Conservation (phyloP, 2,797 vertebrate species). For the Chaetodon trifasciatus region DNA sequence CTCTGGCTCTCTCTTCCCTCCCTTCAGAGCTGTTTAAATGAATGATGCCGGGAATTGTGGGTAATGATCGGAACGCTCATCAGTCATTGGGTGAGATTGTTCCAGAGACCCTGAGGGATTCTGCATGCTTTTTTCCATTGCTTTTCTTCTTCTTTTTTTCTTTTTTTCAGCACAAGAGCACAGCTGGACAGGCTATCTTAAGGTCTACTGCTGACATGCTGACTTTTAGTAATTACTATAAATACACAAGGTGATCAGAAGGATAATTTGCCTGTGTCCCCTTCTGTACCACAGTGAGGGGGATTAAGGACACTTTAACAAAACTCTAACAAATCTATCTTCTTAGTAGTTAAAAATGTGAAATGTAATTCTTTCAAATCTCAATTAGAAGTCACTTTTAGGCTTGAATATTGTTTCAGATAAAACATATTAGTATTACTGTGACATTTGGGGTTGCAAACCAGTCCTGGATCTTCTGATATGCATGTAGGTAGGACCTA, state of each 20-base stretch:
- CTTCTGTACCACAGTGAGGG: not conserved
- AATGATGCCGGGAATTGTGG: constrained; percentile 66
- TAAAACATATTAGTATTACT: too few species aligned
- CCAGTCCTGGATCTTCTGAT: not conserved
- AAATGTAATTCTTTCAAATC: too few species aligned
- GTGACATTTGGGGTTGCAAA: not conserved
- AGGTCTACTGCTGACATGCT: not conserved
- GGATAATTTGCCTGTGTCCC: not conserved
- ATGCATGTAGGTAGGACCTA: not conserved
- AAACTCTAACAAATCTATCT: too few species aligned
- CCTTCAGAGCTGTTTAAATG: constrained; percentile 48
- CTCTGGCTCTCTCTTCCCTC: constrained; percentile 9
- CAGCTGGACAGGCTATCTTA: constrained; percentile 22
- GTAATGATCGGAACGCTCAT: constrained; percentile 66
- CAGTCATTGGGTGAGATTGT: constrained; percentile 52
- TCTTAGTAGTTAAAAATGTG: too few species aligned
- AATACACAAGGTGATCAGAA: constrained; percentile 18
- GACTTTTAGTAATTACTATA: constrained; percentile 18
- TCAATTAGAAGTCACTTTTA: too few species aligned
- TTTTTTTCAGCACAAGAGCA: constrained; percentile 6
- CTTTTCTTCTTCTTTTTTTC: not conserved
- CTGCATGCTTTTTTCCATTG: constrained; percentile 10
- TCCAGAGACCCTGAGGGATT: constrained; percentile 53
- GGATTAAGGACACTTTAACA: not conserved
- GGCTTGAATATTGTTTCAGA: too few species aligned